phyloP scores from a whole-genome alignment of 2,113 vertebrate species.

The Mustela nigripes region DNA sequence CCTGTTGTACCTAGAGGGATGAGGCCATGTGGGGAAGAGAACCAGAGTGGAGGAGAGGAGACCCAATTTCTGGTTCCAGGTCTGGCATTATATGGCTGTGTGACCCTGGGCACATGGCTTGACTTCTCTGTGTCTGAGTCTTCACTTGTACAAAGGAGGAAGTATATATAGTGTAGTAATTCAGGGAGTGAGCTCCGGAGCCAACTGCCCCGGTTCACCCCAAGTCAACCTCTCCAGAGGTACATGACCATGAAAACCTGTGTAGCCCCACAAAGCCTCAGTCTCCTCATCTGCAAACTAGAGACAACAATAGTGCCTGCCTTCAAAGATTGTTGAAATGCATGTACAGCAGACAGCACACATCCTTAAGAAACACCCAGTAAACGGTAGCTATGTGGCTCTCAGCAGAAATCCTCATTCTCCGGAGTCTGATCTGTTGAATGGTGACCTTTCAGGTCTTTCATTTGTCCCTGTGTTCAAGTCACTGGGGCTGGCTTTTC shows the following conservation, averaged over 20 bases:
- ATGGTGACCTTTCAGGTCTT: not conserved
- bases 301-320: not conserved
- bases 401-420: not conserved
- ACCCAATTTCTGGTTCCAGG: not conserved
- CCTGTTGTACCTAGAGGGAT: not conserved
- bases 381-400: not conserved
- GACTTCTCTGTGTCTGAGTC: not conserved
- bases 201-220: not conserved
- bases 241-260: not conserved
- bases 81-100: not conserved
- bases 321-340: not conserved
- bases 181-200: not conserved
- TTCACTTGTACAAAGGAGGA: not conserved
- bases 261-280: not conserved
- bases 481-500: not conserved
- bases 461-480: not conserved
- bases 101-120: not conserved
- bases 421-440: not conserved
- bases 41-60: not conserved
- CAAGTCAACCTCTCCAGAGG: not conserved
- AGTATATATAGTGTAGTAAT: accelerated
- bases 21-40: not conserved
- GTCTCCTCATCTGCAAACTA: not conserved
- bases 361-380: not conserved
- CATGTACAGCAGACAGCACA: not conserved